Conservation (phyloP, 2,888 invertebrate genomes). For the Strigamia maritima region DNA sequence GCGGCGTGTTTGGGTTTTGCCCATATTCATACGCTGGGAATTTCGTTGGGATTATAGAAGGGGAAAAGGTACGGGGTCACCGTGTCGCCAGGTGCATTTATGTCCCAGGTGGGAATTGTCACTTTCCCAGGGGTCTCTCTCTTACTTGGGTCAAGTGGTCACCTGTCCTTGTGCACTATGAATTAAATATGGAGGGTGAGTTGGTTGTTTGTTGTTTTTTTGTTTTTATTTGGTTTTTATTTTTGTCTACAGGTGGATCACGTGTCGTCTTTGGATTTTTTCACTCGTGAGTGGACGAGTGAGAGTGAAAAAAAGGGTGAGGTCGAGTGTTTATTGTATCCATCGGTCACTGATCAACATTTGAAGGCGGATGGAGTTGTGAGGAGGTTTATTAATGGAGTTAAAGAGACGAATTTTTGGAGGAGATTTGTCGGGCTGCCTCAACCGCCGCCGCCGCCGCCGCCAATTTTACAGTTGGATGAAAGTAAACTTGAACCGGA, state of each 20-base stretch:
- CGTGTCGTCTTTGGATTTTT: background rate
- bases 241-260: background rate
- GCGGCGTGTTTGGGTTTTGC: background rate
- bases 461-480: background rate
- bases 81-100: constrained; percentile 13
- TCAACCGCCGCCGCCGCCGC: background rate
- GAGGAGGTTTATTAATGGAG: background rate
- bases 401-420: background rate
- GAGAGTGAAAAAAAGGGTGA: background rate
- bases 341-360: background rate
- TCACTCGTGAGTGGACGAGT: background rate
- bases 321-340: background rate
- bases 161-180: background rate
- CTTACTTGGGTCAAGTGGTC: constrained; percentile 23
- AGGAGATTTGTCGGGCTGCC: background rate
- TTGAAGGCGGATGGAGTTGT: background rate
- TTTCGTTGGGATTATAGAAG: background rate
- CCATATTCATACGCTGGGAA: background rate
- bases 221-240: background rate
- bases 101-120: constrained; percentile 25
- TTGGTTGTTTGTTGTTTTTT: background rate
- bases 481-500: background rate
- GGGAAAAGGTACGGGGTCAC: background rate
- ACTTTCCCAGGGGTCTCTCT: constrained; percentile 33
- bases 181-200: background rate